Evolutionary conservation across 2,888 invertebrate species (phyloP).

Genomic region (Germaria angustata): DNA sequence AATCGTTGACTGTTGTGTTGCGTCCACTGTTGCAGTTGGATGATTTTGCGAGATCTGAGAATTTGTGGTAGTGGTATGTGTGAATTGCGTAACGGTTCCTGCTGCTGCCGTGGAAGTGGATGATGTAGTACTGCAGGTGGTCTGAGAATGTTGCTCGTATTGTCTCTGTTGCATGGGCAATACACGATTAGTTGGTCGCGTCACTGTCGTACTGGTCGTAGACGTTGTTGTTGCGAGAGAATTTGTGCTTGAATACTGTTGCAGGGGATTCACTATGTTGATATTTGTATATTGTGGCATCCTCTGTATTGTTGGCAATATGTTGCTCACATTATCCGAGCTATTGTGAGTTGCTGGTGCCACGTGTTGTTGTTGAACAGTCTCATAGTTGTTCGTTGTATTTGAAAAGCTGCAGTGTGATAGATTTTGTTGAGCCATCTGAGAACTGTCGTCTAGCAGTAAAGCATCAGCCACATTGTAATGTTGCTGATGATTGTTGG

Average conservation of each 20-base stretch:
- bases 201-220: conserved; percentile 72
- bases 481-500: conserved; percentile 57
- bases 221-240: conserved; percentile 68
- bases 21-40: neutral
- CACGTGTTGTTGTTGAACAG: conserved; percentile 13
- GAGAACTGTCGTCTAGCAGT: conserved; percentile 49
- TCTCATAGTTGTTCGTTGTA: conserved; percentile 41
- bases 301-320: conserved; percentile 62
- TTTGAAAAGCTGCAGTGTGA: conserved; percentile 58
- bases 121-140: conserved; percentile 80
- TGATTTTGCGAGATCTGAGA: conserved; percentile 53
- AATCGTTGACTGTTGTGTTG: conserved; percentile 55
- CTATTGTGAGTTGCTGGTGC: neutral
- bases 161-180: conserved; percentile 85
- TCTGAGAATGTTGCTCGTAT: conserved; percentile 56
- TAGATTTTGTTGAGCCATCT: conserved; percentile 47
- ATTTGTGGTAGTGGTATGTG: conserved; percentile 32
- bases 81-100: conserved; percentile 67
- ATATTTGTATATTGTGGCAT: conserved; percentile 65
- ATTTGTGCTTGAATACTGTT: conserved; percentile 76
- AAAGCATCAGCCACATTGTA: conserved; percentile 63
- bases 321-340: conserved; percentile 50
- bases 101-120: conserved; percentile 20
- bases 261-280: conserved; percentile 85
- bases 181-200: conserved; percentile 88